A percentile compares a stretch with the other conserved stretches of the same genome.
These are phyloP conservation scores for Colletes collaris DNA, from an alignment of 2,888 invertebrate genomes.

Conservation along the genomic window DNA sequence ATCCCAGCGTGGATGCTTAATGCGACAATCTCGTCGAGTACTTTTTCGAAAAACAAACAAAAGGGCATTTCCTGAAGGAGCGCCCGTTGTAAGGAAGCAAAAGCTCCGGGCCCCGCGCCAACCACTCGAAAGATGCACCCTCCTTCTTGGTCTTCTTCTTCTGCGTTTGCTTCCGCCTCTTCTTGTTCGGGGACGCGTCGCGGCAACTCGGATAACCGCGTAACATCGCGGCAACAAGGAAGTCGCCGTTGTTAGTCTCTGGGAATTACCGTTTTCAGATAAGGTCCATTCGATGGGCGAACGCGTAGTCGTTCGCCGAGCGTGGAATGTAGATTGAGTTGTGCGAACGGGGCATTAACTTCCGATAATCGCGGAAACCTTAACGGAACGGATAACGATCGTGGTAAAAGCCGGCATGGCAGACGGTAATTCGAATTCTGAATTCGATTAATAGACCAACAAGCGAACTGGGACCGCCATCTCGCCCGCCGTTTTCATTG, in stretches of 20 bases:
- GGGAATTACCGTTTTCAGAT: conserved; percentile 45
- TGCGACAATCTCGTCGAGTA: conserved; percentile 13
- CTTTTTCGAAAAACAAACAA: conserved; percentile 8
- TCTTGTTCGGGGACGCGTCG: conserved; percentile 5
- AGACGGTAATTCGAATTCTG: background rate
- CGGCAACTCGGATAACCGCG: conserved; percentile 4
- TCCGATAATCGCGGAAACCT: conserved; percentile 41
- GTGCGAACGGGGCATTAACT: conserved; percentile 29
- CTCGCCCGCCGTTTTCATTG: conserved; percentile 8
- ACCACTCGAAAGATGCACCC: conserved; percentile 33
- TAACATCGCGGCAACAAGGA: conserved; percentile 43
- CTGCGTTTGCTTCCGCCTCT: background rate
- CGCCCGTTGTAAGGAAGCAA: conserved; percentile 15
- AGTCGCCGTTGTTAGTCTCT: conserved; percentile 27
- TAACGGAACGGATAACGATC: conserved; percentile 38
- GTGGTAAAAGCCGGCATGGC: conserved; percentile 34
- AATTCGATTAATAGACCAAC: conserved; percentile 2
- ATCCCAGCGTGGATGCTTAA: conserved; percentile 9
- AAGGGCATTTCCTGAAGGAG: conserved; percentile 1
- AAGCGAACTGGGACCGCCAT: too few species aligned
- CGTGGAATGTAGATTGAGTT: conserved; percentile 23
- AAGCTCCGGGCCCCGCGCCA: background rate
- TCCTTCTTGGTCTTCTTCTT: conserved; percentile 17
- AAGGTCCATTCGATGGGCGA: conserved; percentile 21
- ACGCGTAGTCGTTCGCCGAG: background rate